These are phyloP conservation scores for Pyxicephalus adspersus DNA, from an alignment of 2,113 vertebrate species.

Conservation along the genomic window DNA sequence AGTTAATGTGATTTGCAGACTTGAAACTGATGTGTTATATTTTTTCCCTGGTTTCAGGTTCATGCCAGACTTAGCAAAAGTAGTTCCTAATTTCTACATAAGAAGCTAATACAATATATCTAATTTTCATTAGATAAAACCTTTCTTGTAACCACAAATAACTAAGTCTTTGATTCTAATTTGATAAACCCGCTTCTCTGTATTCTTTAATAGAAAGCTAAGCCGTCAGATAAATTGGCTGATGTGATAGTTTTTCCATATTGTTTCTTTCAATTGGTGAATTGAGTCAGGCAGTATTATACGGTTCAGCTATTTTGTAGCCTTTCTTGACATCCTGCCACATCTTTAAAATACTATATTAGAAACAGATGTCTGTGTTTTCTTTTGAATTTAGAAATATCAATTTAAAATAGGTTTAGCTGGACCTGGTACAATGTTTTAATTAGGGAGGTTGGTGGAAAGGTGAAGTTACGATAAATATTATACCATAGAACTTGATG, in stretches of 20 bases:
- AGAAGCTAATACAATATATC: not conserved
- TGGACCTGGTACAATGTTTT: not conserved
- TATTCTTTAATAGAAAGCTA: too few relatives aligned
- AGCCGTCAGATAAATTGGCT: not conserved
- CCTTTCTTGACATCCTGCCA: conserved; percentile 27
- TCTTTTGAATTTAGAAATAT: not conserved
- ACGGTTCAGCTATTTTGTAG: not conserved
- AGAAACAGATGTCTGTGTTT: conserved; percentile 24
- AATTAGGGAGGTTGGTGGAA: not conserved
- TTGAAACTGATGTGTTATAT: not conserved
- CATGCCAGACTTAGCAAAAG: not conserved
- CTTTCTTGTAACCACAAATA: too few relatives aligned
- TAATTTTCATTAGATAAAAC: too few relatives aligned
- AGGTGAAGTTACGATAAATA: not conserved
- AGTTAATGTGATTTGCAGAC: not conserved
- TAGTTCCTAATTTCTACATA: not conserved
- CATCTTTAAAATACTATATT: conserved; percentile 11
- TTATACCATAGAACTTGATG: not conserved
- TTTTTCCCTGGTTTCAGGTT: not conserved
- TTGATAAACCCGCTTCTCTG: too few relatives aligned
- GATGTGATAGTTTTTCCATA: conserved; percentile 6
- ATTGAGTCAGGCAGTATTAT: not conserved
- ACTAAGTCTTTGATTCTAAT: too few relatives aligned
- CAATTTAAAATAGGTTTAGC: not conserved
- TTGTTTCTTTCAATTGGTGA: not conserved